A percentile compares a stretch with the other conserved stretches of the same genome.
Conservation (phyloP, 2,888 invertebrate species). For the Neria commutata region DNA sequence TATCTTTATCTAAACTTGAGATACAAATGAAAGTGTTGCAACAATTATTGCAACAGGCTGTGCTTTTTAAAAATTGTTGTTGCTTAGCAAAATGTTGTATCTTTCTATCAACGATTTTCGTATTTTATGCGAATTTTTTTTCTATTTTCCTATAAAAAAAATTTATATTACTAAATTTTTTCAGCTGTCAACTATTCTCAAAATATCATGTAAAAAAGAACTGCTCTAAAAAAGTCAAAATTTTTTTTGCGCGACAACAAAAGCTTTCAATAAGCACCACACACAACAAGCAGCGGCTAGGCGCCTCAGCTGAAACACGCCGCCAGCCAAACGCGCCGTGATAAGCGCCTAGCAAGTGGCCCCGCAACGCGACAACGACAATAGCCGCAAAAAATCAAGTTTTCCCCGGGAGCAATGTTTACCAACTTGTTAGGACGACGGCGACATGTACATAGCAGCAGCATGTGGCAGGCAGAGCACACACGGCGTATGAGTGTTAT, state of each 20-base stretch:
- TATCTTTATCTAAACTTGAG: too few relatives aligned
- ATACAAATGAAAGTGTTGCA: background rate
- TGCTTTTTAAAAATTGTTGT: too few relatives aligned
- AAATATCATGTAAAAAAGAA: too few relatives aligned
- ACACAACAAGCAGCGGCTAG: background rate
- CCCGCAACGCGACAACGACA: background rate
- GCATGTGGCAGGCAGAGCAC: conserved; percentile 12
- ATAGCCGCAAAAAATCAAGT: conserved; percentile 21
- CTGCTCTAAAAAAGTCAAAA: background rate
- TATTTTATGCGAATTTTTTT: too few relatives aligned
- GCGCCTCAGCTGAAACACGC: conserved; percentile 15
- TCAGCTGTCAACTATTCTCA: too few relatives aligned
- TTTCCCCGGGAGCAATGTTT: conserved; percentile 26
- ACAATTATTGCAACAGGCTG: background rate
- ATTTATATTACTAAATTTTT: too few relatives aligned
- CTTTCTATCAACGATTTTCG: too few relatives aligned
- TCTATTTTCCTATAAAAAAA: too few relatives aligned
- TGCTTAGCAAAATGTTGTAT: too few relatives aligned
- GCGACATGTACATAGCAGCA: background rate
- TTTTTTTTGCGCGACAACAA: background rate
- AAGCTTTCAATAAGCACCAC: background rate
- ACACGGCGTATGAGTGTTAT: background rate
- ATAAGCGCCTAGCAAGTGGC: too few relatives aligned
- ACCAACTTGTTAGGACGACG: conserved; percentile 43
- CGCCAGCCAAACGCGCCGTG: conserved; percentile 6